These are phyloP conservation scores for Notarius lentiginosus DNA, from an alignment of 2,113 vertebrate genomes.

Conservation along the genomic window DNA sequence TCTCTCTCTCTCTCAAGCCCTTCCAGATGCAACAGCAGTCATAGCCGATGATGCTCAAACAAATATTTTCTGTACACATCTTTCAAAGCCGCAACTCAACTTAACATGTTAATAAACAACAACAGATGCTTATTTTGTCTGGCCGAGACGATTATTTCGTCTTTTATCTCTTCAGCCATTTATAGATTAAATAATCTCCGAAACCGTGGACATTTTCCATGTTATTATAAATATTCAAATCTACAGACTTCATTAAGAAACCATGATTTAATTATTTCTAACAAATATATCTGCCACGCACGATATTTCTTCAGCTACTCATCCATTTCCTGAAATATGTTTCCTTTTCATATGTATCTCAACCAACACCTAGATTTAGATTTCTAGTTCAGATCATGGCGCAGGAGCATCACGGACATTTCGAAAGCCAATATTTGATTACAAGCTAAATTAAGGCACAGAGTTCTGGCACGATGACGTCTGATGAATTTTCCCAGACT, in stretches of 20 bases:
- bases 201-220: background rate
- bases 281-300: background rate
- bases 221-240: background rate
- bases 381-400: background rate
- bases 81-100: background rate
- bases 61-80: background rate
- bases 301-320: background rate
- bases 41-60: background rate
- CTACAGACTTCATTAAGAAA: background rate
- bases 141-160: background rate
- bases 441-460: background rate
- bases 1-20: background rate
- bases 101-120: background rate
- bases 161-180: background rate
- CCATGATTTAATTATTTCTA: background rate
- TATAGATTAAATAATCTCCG: background rate
- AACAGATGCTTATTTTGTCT: background rate
- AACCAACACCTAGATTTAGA: background rate
- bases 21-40: background rate
- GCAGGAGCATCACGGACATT: background rate
- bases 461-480: background rate
- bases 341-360: background rate
- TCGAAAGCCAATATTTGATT: background rate
- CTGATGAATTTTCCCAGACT: background rate
- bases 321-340: background rate